phyloP scores from a whole-genome alignment of 2,797 vertebrate genomes.

The Pseudochirops cupreus region DNA sequence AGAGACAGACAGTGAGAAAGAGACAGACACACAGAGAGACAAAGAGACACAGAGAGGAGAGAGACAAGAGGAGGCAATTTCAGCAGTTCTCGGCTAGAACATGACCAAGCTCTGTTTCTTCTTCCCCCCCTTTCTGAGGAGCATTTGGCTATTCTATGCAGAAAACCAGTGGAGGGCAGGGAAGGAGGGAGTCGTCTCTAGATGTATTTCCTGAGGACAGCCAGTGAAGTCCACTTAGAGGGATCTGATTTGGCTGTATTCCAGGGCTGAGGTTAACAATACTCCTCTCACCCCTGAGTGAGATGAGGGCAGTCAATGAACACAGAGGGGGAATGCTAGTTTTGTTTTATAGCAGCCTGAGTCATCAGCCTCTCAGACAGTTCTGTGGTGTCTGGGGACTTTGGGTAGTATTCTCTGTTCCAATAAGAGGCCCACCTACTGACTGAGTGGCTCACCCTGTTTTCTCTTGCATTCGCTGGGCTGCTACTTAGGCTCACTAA shows the following conservation, averaged over 20 bases:
- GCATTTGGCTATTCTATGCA: background rate
- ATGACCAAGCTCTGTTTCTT: background rate
- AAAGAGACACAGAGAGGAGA: background rate
- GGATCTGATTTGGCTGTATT: background rate
- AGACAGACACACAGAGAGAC: background rate
- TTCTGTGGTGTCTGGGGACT: background rate
- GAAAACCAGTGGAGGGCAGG: background rate
- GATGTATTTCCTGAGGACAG: background rate
- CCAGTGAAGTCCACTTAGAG: background rate
- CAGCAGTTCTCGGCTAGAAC: background rate
- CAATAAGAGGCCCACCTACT: background rate
- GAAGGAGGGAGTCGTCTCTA: background rate
- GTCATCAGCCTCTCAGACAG: background rate
- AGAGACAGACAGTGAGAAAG: too few relatives aligned
- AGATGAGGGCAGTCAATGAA: background rate
- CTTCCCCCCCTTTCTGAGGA: background rate
- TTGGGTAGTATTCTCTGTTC: background rate
- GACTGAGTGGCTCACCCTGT: background rate
- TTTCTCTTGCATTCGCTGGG: background rate
- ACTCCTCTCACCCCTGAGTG: background rate
- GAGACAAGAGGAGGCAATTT: constrained; percentile 3
- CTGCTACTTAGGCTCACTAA: background rate
- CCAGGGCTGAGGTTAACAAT: background rate
- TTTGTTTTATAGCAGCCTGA: background rate
- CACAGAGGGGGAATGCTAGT: background rate